Percentiles rank a stretch among this genome's conserved stretches.
Conservation (phyloP, 2,888 invertebrate genomes). For the Scaptodrosophila latifasciaeformis region DNA sequence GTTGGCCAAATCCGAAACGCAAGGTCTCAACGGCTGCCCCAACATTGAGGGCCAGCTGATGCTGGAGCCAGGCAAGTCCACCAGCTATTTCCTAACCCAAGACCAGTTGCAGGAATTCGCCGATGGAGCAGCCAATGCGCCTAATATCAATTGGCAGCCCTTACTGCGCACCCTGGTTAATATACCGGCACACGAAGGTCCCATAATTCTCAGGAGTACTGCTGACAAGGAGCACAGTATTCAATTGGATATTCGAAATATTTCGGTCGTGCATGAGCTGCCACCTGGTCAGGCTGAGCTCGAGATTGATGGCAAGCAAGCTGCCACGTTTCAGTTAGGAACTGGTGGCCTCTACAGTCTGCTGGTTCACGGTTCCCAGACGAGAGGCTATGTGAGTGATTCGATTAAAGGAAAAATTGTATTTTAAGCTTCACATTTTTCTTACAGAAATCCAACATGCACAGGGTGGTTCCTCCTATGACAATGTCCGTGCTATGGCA, state of each 20-base stretch:
- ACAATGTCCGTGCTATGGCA: constrained; percentile 85
- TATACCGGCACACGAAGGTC: constrained; percentile 42
- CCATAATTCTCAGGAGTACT: constrained; percentile 20
- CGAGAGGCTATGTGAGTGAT: constrained; percentile 73
- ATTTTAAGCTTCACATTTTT: neutral
- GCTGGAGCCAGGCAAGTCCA: constrained; percentile 59
- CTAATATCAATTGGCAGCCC: constrained; percentile 70
- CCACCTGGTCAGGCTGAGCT: constrained; percentile 45
- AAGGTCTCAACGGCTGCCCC: constrained; percentile 38
- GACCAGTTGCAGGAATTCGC: constrained; percentile 51
- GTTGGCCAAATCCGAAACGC: constrained; percentile 57
- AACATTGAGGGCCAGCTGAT: constrained; percentile 43
- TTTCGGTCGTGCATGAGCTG: constrained; percentile 50
- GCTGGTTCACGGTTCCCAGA: constrained; percentile 74
- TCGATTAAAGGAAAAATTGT: neutral
- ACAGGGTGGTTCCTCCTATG: constrained; percentile 79
- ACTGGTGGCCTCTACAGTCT: constrained; percentile 82
- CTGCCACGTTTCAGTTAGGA: constrained; percentile 73
- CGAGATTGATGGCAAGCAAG: constrained; percentile 39
- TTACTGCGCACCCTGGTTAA: constrained; percentile 71
- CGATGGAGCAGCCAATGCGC: constrained; percentile 58
- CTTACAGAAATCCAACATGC: constrained; percentile 51
- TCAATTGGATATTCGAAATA: constrained; percentile 33
- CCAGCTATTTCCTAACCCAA: constrained; percentile 65
- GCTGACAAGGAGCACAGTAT: constrained; percentile 14